phyloP scores from a whole-genome alignment of 2,113 vertebrate genomes.

The Pristiophorus japonicus region DNA sequence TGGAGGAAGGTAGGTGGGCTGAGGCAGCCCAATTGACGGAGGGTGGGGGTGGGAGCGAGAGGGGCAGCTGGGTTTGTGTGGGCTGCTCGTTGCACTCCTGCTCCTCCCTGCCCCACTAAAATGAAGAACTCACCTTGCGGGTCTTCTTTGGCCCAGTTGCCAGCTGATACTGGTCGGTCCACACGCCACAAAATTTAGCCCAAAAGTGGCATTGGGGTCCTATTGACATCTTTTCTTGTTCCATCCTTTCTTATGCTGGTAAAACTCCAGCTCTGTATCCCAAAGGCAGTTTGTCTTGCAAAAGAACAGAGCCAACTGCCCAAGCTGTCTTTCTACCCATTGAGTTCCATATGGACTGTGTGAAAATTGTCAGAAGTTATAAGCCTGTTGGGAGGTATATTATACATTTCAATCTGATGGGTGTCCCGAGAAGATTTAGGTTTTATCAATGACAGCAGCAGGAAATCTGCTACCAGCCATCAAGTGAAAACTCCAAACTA shows the following conservation, averaged over 20 bases:
- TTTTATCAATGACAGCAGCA: not conserved
- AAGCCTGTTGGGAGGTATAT: not conserved
- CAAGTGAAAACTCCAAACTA: not conserved
- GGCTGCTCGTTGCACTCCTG: not conserved
- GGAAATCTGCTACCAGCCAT: not conserved
- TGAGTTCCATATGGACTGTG: not conserved
- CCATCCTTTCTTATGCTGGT: not conserved
- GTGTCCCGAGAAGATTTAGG: not conserved
- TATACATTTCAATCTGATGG: not conserved
- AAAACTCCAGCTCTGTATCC: too few relatives aligned
- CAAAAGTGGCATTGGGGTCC: not conserved
- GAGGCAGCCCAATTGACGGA: not conserved
- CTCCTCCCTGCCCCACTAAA: not conserved
- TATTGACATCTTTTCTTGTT: not conserved
- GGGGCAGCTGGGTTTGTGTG: not conserved
- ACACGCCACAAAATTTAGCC: not conserved
- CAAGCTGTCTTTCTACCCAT: not conserved
- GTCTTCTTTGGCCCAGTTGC: not conserved
- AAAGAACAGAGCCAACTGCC: not conserved
- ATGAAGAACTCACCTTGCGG: not conserved
- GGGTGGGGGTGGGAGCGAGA: not conserved
- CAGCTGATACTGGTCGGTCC: not conserved
- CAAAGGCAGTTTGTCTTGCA: not conserved
- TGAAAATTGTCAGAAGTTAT: not conserved
- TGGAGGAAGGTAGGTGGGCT: not conserved